Evolutionary conservation across 1,140 invertebrate species (phyloP).

Genomic region (Atta cephalotes): DNA sequence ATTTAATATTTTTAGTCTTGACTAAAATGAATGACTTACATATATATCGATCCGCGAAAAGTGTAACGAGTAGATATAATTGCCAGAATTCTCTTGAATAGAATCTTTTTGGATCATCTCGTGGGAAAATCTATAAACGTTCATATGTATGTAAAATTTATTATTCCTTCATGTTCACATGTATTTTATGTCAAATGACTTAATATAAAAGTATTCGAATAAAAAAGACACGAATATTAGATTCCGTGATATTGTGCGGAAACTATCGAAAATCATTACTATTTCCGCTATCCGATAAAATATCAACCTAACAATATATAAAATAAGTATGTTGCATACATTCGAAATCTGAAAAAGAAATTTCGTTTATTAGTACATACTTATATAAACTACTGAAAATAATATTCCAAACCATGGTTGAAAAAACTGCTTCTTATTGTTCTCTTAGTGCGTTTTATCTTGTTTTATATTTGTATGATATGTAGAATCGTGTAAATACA

Average conservation of each 20-base stretch:
- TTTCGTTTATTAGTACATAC: neutral
- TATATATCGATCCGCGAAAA: conserved; percentile 1
- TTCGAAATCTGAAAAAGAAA: neutral
- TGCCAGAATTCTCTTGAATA: neutral
- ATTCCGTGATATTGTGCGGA: neutral
- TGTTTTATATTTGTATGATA: neutral
- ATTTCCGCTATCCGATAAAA: conserved; percentile 11
- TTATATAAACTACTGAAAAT: conserved; percentile 1
- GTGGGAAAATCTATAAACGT: conserved; percentile 13
- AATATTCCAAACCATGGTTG: neutral
- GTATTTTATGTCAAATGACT: neutral
- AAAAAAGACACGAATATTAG: neutral
- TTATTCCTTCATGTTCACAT: neutral
- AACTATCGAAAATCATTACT: neutral
- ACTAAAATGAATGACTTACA: conserved; percentile 13
- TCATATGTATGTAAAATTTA: neutral
- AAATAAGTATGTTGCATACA: conserved; percentile 3
- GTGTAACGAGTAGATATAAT: conserved; percentile 25
- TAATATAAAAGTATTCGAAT: neutral
- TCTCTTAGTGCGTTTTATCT: neutral
- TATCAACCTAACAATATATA: neutral
- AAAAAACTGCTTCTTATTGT: neutral
- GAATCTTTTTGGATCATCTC: neutral
- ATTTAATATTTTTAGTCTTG: conserved; percentile 43
- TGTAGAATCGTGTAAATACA: neutral